Evolutionary conservation across 2,113 vertebrate genomes (phyloP).

Genomic region (Tor tambroides): DNA sequence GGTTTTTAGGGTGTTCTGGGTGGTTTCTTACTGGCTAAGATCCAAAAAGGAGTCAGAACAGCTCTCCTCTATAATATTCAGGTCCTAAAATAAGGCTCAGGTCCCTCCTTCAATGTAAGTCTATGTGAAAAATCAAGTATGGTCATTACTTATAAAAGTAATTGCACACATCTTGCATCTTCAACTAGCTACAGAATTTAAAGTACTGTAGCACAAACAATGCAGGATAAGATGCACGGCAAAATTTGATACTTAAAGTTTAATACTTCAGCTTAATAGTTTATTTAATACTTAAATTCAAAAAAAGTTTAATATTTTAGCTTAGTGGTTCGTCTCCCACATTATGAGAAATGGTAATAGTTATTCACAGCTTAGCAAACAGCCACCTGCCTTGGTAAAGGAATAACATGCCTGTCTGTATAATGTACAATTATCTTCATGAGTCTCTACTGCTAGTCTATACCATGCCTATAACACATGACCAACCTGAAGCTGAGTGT

Average conservation of each 20-base stretch:
- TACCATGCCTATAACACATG: not conserved
- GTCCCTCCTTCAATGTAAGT: not conserved
- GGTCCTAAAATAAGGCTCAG: too few relatives aligned
- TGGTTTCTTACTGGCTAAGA: not conserved
- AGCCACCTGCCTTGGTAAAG: not conserved
- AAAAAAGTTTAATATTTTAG: not conserved
- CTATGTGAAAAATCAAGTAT: not conserved
- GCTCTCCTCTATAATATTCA: not conserved
- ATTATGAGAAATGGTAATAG: not conserved
- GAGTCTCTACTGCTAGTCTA: not conserved
- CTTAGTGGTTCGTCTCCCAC: not conserved
- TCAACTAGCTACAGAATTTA: not conserved
- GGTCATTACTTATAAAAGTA: not conserved
- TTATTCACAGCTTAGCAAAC: not conserved
- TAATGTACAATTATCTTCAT: not conserved
- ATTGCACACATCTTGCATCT: not conserved
- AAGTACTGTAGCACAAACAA: not conserved
- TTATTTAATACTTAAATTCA: not conserved
- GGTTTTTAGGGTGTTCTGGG: not conserved
- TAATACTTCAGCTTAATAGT: not conserved
- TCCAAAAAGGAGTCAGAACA: not conserved
- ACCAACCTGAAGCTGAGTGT: slow-evolving; percentile 34
- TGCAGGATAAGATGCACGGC: not conserved
- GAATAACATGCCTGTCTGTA: not conserved
- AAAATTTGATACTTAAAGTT: not conserved